Conservation (phyloP, 2,888 invertebrate genomes). For the Apodemia mormo region DNA sequence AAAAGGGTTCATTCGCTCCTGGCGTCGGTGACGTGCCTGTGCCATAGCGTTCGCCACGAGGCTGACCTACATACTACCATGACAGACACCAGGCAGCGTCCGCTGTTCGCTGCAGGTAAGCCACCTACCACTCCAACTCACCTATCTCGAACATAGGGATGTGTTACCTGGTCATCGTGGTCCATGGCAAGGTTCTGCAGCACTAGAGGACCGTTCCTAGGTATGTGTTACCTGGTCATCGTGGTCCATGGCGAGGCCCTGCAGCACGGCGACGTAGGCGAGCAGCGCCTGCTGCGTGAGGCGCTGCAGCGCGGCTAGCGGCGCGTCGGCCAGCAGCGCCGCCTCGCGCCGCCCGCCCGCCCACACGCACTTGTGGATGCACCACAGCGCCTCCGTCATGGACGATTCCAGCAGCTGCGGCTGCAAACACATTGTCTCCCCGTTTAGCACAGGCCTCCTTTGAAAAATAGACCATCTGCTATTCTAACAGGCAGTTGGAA, state of each 20-base stretch:
- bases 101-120: too few species aligned
- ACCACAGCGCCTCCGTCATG: conserved; percentile 63
- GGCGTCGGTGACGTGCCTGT: too few species aligned
- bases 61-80: too few species aligned
- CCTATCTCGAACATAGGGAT: too few species aligned
- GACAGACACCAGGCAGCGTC: too few species aligned
- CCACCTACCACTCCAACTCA: too few species aligned
- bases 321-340: conserved; percentile 63
- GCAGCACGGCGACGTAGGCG: conserved; percentile 85
- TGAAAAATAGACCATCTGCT: background rate
- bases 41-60: too few species aligned
- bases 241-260: conserved; percentile 86
- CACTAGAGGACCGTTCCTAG: conserved; percentile 54
- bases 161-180: conserved; percentile 75
- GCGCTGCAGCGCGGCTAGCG: conserved; percentile 55
- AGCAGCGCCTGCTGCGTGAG: conserved; percentile 83
- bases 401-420: conserved; percentile 65
- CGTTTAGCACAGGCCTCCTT: too few species aligned
- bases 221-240: conserved; percentile 79
- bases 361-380: conserved; percentile 69
- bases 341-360: conserved; percentile 65
- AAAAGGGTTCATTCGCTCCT: too few species aligned
- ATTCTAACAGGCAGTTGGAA: too few species aligned
- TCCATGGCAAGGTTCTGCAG: conserved; percentile 83
- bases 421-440: conserved; percentile 40